Evolutionary conservation across 2,797 vertebrate species (phyloP).

Genomic region (Fistularia commersonii): DNA sequence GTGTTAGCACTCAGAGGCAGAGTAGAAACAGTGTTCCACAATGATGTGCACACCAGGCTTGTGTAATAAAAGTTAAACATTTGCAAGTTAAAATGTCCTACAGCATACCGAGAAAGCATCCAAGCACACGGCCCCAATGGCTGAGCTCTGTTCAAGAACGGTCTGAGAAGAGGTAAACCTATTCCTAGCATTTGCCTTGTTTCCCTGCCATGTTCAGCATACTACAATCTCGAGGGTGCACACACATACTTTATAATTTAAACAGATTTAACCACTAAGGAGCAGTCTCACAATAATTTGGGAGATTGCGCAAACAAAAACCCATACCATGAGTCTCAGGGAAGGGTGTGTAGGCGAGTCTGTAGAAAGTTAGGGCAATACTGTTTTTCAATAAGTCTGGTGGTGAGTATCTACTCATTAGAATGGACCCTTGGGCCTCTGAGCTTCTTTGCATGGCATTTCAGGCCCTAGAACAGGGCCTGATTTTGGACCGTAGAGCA

Average conservation of each 20-base stretch:
- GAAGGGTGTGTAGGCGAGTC: conserved; percentile 1
- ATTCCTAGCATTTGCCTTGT: conserved; percentile 39
- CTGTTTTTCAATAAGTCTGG: conserved; percentile 33
- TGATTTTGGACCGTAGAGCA: conserved; percentile 31
- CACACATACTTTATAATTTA: conserved; percentile 16
- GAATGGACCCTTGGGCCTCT: conserved; percentile 21
- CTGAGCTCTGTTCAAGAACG: conserved; percentile 45
- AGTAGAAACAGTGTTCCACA: conserved; percentile 29
- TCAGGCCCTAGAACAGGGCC: conserved; percentile 28
- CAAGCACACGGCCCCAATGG: conserved; percentile 41
- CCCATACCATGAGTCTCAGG: conserved; percentile 4
- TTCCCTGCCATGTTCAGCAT: conserved; percentile 43
- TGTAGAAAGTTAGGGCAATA: conserved; percentile 5
- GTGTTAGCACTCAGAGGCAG: conserved; percentile 18
- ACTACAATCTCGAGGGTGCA: conserved; percentile 30
- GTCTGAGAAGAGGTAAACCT: conserved; percentile 20
- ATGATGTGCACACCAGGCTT: conserved; percentile 34
- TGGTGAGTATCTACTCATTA: conserved; percentile 22
- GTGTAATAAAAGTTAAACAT: conserved; percentile 61
- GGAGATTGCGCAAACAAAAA: conserved; percentile 14
- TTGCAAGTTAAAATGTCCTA: conserved; percentile 53
- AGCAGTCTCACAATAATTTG: conserved; percentile 16
- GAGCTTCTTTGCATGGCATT: conserved; percentile 34
- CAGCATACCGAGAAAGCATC: conserved; percentile 45
- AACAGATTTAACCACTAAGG: conserved; percentile 12